Percentiles rank a stretch among this genome's conserved stretches.
Evolutionary conservation across 2,113 vertebrate genomes (phyloP).

Genomic region (Passerina amoena): DNA sequence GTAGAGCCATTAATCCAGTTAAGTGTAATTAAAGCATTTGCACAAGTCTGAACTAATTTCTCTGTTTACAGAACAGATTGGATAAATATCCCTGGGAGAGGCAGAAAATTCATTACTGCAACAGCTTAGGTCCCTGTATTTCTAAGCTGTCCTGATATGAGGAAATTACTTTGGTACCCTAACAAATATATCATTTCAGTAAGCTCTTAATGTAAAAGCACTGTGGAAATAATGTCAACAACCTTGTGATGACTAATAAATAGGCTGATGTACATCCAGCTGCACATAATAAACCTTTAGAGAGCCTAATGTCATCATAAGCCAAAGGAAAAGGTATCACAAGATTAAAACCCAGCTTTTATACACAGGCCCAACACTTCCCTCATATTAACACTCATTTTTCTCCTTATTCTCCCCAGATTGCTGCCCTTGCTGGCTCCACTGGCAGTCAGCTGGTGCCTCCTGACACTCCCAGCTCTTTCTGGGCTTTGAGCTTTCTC

Average conservation of each 20-base stretch:
- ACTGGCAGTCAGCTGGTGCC: background rate
- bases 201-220: constrained; percentile 51
- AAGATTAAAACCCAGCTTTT: background rate
- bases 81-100: constrained; percentile 61
- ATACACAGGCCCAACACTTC: background rate
- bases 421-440: background rate
- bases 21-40: constrained; percentile 61
- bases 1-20: constrained; percentile 61
- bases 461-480: background rate
- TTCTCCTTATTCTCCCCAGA: background rate
- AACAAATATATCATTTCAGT: constrained; percentile 48
- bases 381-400: background rate
- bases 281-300: constrained; percentile 46
- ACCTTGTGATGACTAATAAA: constrained; percentile 57
- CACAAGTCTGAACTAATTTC: constrained; percentile 56
- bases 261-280: constrained; percentile 38
- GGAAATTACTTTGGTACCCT: constrained; percentile 57
- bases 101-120: constrained; percentile 62
- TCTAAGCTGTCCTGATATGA: constrained; percentile 56
- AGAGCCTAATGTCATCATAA: constrained; percentile 18
- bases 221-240: constrained; percentile 61
- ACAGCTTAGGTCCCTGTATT: constrained; percentile 46
- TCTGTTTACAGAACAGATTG: constrained; percentile 64
- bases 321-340: constrained; percentile 18
- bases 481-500: background rate